phyloP scores from a whole-genome alignment of 1,140 invertebrate genomes.

The Manduca sexta region DNA sequence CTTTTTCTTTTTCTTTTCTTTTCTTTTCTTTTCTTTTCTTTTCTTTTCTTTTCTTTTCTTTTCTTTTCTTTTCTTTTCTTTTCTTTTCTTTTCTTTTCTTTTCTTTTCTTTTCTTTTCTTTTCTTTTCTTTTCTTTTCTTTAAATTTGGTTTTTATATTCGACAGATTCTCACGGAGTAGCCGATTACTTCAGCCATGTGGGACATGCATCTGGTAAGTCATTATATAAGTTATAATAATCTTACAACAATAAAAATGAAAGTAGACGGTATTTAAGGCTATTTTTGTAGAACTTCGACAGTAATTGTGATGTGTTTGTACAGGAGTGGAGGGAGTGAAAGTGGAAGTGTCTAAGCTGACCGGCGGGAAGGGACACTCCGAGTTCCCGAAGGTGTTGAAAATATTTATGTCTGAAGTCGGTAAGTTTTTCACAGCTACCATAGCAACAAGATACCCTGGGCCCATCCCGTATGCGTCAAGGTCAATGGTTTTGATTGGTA shows the following conservation, averaged over 20 bases:
- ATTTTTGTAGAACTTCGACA: not conserved
- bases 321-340: conserved; percentile 30
- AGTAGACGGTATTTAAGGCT: not conserved
- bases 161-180: conserved; percentile 21
- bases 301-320: not conserved
- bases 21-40: too few species aligned
- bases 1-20: too few species aligned
- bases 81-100: too few species aligned
- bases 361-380: conserved; percentile 23
- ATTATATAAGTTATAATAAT: too few species aligned
- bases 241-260: not conserved
- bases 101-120: too few species aligned
- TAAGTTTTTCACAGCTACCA: conserved; percentile 8
- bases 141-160: conserved; percentile 2
- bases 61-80: too few species aligned
- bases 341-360: conserved; percentile 25
- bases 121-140: too few species aligned
- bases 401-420: conserved; percentile 26
- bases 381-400: conserved; percentile 20
- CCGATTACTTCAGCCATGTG: conserved; percentile 22
- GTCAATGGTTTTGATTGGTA: too few species aligned
- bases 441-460: too few species aligned
- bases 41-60: too few species aligned
- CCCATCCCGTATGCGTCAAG: too few species aligned
- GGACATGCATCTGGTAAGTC: conserved; percentile 17